Percentiles rank a stretch among this genome's conserved stretches.
Evolutionary conservation across 2,113 vertebrate species (phyloP).

Genomic region (Cygnus atratus): DNA sequence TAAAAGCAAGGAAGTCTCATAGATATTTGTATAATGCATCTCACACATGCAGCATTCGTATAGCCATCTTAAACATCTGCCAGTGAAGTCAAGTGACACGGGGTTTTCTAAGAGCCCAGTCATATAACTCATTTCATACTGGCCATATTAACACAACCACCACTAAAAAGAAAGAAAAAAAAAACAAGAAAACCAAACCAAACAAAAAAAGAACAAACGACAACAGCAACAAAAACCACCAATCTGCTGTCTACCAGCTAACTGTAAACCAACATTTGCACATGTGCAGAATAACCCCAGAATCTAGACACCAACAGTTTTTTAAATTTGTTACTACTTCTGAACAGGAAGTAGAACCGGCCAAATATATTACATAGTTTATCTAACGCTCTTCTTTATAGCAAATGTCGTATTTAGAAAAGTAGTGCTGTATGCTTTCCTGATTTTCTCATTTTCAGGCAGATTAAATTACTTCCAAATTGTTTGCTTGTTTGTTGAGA

Average conservation of each 20-base stretch:
- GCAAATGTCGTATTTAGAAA: constrained; percentile 39
- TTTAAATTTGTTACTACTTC: not conserved
- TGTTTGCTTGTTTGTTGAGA: constrained; percentile 66
- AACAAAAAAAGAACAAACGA: too few species aligned
- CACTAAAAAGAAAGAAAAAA: too few species aligned
- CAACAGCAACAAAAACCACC: not conserved
- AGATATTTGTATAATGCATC: not conserved
- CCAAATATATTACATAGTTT: not conserved
- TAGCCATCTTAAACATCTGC: not conserved
- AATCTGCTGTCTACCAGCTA: not conserved
- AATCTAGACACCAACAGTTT: not conserved
- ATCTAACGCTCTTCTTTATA: not conserved
- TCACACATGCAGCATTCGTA: not conserved
- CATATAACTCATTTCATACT: not conserved
- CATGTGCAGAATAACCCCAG: not conserved
- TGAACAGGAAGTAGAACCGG: not conserved
- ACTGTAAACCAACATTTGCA: not conserved
- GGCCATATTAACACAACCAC: not conserved
- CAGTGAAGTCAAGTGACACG: not conserved
- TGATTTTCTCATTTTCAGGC: constrained; percentile 58
- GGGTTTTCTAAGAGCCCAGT: not conserved
- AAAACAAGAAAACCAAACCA: too few species aligned
- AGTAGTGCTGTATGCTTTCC: constrained; percentile 39
- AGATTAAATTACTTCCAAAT: constrained; percentile 68
- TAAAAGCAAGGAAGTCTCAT: not conserved